A percentile compares a stretch with the other conserved stretches of the same genome.
Evolutionary conservation across 2,888 invertebrate species (phyloP).

Genomic region (Cenopis cana): DNA sequence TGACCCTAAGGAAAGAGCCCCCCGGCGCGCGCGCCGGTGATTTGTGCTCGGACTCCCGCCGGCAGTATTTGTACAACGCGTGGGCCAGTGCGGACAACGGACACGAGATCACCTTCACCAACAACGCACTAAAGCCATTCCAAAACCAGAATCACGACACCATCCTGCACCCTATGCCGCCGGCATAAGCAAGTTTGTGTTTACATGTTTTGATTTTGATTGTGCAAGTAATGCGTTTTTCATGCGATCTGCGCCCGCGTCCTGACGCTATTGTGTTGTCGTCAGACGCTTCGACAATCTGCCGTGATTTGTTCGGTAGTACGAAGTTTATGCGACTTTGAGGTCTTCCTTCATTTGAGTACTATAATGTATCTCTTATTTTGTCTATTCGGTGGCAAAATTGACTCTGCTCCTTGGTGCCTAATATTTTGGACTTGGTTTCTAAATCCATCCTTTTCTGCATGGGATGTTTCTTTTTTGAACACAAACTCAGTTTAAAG

Average conservation of each 20-base stretch:
- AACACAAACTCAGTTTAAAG: constrained; percentile 1
- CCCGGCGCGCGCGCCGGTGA: constrained; percentile 76
- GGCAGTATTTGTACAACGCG: constrained; percentile 75
- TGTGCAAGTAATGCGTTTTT: constrained; percentile 10
- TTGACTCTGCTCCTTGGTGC: background rate
- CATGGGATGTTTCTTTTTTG: background rate
- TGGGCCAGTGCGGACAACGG: constrained; percentile 39
- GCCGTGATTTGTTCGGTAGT: constrained; percentile 32
- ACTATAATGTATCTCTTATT: background rate
- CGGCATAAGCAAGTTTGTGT: background rate
- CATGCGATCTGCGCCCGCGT: background rate
- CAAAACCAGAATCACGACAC: background rate
- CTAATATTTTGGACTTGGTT: background rate
- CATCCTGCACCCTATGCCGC: background rate
- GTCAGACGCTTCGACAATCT: constrained; percentile 21
- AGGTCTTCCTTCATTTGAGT: constrained; percentile 6
- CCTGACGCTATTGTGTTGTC: constrained; percentile 28
- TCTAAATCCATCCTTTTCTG: background rate
- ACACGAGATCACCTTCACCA: constrained; percentile 23
- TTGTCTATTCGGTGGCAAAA: background rate
- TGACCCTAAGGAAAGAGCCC: constrained; percentile 29
- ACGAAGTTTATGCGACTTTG: constrained; percentile 21
- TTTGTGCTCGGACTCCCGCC: constrained; percentile 82
- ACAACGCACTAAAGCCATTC: constrained; percentile 9
- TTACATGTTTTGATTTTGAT: background rate